Conservation (phyloP, 2,888 invertebrate species). For the Sminthurides aquaticus region DNA sequence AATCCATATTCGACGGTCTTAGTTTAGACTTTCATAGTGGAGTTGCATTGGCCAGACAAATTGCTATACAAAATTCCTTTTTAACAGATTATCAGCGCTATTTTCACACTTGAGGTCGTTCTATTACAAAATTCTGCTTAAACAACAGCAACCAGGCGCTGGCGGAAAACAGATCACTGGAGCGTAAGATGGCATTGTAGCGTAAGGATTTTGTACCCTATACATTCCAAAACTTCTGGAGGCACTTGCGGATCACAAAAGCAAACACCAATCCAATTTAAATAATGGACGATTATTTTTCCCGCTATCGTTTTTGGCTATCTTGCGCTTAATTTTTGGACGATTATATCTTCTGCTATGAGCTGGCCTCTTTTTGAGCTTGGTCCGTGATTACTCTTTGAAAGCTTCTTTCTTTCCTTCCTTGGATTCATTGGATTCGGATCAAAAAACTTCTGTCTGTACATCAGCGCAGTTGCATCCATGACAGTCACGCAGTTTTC, state of each 20-base stretch:
- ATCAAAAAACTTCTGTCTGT: slow-evolving; percentile 35
- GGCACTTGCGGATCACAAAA: no score
- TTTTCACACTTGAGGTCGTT: slow-evolving; percentile 39
- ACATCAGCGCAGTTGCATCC: slow-evolving; percentile 35
- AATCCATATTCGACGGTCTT: not conserved
- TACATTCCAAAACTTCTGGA: no score
- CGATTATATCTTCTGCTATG: not conserved
- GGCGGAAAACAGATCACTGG: slow-evolving; percentile 5
- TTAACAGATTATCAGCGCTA: slow-evolving; percentile 36
- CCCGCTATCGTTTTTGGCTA: no score
- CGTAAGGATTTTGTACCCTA: no score
- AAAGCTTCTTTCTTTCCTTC: slow-evolving; percentile 26
- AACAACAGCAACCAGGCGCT: not conserved
- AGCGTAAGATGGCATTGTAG: no score
- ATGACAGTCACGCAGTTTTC: slow-evolving; percentile 24
- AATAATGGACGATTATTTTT: no score
- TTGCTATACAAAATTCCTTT: slow-evolving; percentile 9
- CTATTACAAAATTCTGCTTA: slow-evolving; percentile 31
- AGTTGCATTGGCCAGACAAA: not conserved
- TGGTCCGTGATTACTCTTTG: slow-evolving; percentile 21
- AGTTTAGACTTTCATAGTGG: no score
- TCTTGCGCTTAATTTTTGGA: no score
- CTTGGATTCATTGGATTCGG: slow-evolving; percentile 8
- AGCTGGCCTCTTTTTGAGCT: slow-evolving; percentile 31
- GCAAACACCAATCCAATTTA: no score